Evolutionary conservation across 2,797 vertebrate species (phyloP), one percentile per base, ranked within the genome.

Genomic region (Hippopotamyrus pictus): DNA sequence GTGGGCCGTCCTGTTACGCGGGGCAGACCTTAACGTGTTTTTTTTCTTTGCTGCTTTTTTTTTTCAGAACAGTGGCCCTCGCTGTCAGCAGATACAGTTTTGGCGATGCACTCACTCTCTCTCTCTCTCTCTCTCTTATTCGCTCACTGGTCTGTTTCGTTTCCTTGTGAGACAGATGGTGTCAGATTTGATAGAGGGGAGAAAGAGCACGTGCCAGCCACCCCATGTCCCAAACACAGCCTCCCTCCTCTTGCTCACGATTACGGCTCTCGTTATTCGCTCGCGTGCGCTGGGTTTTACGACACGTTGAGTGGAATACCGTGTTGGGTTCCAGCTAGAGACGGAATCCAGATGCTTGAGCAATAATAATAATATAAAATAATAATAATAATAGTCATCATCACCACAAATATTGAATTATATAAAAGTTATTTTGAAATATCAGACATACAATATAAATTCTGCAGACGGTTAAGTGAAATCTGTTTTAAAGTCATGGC

Each of bases 101-200:
- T 29, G 37, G 17, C 17, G 33, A 6, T 7, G 73, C 73, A 1
- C 6, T 33, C 65, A 0, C 11, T 33, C 9, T 29, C 29, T 29
- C 11, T 4, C 65, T 69, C 7, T 25, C 8, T 3, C 62, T 12
- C 25, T 69, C 8, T 69, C 25, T 33, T 5, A 12, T 25, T 69
- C 65, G 4, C 65, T 69, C 25, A 29, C 25, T 69, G 65, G 73
- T 79, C 33, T 79, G 73, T 79, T 79, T 79, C 73, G 1, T 50
- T 85, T 50, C 50, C 50, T 85, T 25, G 12, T 22, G 50, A 51
- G n/a, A 85, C 83, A 51, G 83, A 85, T 85, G 48, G 48, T 85
- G 44, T 85, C 44, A 85, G 83, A 85, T 85, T 53, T 85, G 83
- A 85, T 53, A 85, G 17, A 79, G 73, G 17, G 29, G 65, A 69